phyloP scores from a whole-genome alignment of 2,888 invertebrate genomes.

The Leucophenga maculata region DNA sequence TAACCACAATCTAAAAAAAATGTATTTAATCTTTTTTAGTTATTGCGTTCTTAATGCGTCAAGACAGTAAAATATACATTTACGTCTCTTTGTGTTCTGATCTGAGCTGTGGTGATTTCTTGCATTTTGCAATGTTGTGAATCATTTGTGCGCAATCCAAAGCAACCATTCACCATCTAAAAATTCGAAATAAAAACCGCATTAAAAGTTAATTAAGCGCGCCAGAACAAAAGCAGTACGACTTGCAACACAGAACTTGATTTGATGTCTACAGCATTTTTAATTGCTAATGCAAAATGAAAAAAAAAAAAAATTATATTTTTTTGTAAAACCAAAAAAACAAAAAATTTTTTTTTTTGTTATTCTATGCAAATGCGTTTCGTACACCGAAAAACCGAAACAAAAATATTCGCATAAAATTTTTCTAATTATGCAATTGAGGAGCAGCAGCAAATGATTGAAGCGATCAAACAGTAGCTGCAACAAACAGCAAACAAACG shows the following conservation, averaged over 20 bases:
- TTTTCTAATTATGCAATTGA: slow-evolving; percentile 47
- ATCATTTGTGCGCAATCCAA: slow-evolving; percentile 2
- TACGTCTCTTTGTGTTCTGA: not conserved
- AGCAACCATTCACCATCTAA: too few relatives aligned
- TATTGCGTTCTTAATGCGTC: too few relatives aligned
- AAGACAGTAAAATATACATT: too few relatives aligned
- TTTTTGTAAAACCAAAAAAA: not conserved
- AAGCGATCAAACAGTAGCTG: slow-evolving; percentile 27
- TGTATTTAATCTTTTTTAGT: too few relatives aligned
- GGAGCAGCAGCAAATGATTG: slow-evolving; percentile 7
- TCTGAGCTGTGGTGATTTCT: not conserved
- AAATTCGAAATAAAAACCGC: not conserved
- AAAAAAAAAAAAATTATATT: slow-evolving; percentile 1
- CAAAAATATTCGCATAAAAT: not conserved
- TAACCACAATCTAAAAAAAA: too few relatives aligned
- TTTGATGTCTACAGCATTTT: slow-evolving; percentile 9
- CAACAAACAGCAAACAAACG: slow-evolving; percentile 10
- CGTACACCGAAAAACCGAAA: not conserved
- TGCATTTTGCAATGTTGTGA: not conserved
- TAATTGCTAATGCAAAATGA: slow-evolving; percentile 21
- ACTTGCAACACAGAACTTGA: slow-evolving; percentile 18
- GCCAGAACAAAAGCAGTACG: slow-evolving; percentile 15
- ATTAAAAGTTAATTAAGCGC: slow-evolving; percentile 23
- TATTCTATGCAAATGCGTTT: not conserved
- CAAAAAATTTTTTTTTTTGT: not conserved